phyloP scores from a whole-genome alignment of 2,797 vertebrate species.

The Podargus strigoides region DNA sequence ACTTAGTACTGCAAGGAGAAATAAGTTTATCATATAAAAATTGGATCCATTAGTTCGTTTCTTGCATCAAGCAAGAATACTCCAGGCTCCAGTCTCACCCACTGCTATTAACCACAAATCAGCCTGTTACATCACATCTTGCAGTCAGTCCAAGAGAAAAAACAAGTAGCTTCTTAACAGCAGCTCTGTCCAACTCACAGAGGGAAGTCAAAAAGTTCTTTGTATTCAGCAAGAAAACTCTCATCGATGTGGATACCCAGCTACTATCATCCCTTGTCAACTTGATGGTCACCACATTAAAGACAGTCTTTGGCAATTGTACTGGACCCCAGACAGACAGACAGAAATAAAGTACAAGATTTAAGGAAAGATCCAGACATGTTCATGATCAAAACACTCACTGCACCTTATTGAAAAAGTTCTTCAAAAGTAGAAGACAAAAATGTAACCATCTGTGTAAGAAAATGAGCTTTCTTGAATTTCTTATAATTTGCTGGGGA shows the following conservation, averaged over 20 bases:
- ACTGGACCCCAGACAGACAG: background rate
- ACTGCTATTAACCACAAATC: constrained; percentile 18
- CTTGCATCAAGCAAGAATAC: background rate
- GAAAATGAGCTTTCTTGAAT: background rate
- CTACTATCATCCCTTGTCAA: background rate
- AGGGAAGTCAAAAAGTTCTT: constrained; percentile 34
- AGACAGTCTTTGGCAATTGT: background rate
- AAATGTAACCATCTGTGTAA: background rate
- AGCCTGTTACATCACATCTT: constrained; percentile 39
- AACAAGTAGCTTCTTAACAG: background rate
- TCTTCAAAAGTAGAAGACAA: background rate
- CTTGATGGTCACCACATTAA: background rate
- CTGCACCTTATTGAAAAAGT: background rate
- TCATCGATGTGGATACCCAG: background rate
- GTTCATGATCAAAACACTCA: background rate
- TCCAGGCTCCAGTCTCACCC: background rate
- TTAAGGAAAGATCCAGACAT: background rate
- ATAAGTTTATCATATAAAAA: background rate
- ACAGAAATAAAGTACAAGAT: background rate
- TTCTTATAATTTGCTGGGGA: background rate
- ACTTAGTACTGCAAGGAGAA: background rate
- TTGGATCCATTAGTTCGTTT: background rate
- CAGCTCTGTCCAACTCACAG: background rate
- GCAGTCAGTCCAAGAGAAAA: constrained; percentile 14
- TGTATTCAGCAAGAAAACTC: constrained; percentile 19